These are phyloP conservation scores for Bostrychus sinensis DNA, from an alignment of 2,113 vertebrate genomes.

Conservation along the genomic window DNA sequence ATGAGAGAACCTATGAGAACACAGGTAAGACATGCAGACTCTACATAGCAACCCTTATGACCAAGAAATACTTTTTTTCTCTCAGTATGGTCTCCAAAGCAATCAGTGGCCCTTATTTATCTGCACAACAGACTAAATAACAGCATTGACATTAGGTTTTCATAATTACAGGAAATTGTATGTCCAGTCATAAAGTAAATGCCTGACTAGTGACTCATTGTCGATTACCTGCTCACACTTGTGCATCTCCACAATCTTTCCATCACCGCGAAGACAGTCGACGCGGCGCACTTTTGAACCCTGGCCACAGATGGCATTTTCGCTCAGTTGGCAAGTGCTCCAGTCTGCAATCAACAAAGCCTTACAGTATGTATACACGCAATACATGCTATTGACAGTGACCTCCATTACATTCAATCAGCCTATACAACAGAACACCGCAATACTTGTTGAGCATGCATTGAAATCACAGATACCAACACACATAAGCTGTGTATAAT, in stretches of 20 bases:
- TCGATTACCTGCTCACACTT: slow-evolving; percentile 86
- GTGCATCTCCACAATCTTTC: slow-evolving; percentile 75
- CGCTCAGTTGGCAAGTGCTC: slow-evolving; percentile 91
- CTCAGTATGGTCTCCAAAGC: background rate
- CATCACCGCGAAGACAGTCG: slow-evolving; percentile 89
- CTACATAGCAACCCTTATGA: background rate
- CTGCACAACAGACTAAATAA: background rate
- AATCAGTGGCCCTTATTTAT: background rate
- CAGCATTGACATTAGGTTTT: background rate
- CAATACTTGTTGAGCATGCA: background rate
- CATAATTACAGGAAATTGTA: background rate
- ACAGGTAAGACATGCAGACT: background rate
- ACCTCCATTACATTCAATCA: background rate
- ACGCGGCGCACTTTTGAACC: slow-evolving; percentile 84
- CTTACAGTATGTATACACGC: slow-evolving; percentile 11
- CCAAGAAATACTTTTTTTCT: background rate
- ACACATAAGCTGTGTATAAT: background rate
- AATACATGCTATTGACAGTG: slow-evolving; percentile 22
- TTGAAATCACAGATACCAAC: background rate
- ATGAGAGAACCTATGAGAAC: too few relatives aligned
- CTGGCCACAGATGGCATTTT: slow-evolving; percentile 86
- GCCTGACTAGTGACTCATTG: background rate
- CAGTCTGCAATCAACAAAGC: slow-evolving; percentile 82
- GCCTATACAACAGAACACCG: background rate
- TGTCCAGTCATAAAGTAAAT: background rate